Evolutionary conservation across 2,888 invertebrate species (phyloP), one percentile per base, ranked within the genome.

Genomic region (Drosophila melanosoma): DNA sequence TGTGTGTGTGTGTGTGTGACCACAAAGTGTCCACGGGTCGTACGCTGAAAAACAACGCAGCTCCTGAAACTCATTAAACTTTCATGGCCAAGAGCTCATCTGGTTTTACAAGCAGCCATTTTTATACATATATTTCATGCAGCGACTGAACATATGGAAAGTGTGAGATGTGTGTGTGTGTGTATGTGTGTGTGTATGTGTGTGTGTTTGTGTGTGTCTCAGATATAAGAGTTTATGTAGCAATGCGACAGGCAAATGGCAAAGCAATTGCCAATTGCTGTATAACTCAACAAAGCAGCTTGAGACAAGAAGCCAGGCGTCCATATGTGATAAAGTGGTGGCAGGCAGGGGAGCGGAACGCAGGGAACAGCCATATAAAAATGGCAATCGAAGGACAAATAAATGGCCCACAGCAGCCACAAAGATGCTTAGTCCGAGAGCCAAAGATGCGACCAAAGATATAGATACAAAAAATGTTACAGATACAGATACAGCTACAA

Each of bases 231-330:
- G 68, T 83, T 81, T 81, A 83, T 81, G 72, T 74, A 42, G 62
- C 59, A 64, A 74, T 74, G 75, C 70, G 71, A 49, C 71, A 75
- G 82, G 66, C 76, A 84, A 82, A 83, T 78, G 82, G 78, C 29
- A 81, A 71, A 83, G 77, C 81, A 62, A 82, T 79, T 82, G 82
- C 79, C 83, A 85, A 82, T 76, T 71, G 76, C 76, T 71, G 63
- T 70, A 75, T 67, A 76, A 71, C 71, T 71, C 68, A 76, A 62
- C 58, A 58, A 62, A 69, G 75, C 52, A 69, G 63, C 48, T 52
- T 60, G 66, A 63, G 68, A 67, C 57, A 38, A 45, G 7, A 29
- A 1, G 26, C 56, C n/a, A 29, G 12, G 7, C 35, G 17, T 15
- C 45, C 8, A 15, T 15, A 23, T 45, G 7, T 7, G 15, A 23